A percentile compares a stretch with the other conserved stretches of the same genome.
Evolutionary conservation across 2,797 vertebrate genomes (phyloP).

Genomic region (Balearica regulorum): DNA sequence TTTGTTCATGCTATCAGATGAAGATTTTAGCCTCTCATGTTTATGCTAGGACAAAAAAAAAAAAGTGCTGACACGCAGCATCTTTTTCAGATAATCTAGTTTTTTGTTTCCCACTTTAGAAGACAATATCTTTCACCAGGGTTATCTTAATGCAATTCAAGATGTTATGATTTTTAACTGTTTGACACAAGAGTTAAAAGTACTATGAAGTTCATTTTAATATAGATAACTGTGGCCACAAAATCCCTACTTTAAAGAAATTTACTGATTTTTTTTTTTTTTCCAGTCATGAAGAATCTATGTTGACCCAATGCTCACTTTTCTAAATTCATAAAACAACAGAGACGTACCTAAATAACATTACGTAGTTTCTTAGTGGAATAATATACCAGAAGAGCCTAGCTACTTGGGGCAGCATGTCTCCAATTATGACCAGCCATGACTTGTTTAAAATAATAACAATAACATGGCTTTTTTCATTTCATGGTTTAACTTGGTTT

Average conservation of each 20-base stretch:
- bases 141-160: background rate
- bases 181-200: background rate
- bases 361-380: background rate
- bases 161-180: background rate
- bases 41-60: background rate
- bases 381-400: background rate
- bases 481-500: slow-evolving; percentile 1
- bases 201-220: background rate
- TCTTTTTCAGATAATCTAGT: background rate
- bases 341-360: background rate
- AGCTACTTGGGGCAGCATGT: background rate
- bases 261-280: background rate
- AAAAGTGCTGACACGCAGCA: background rate
- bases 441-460: background rate
- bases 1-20: background rate
- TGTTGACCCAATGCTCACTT: background rate
- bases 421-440: background rate
- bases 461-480: background rate
- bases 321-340: background rate
- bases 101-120: background rate
- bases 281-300: background rate
- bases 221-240: background rate
- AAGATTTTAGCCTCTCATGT: background rate
- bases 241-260: background rate
- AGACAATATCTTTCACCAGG: background rate